Evolutionary conservation across 2,113 vertebrate genomes (phyloP), one percentile per base, ranked within the genome.

Genomic region (Gavialis gangeticus): DNA sequence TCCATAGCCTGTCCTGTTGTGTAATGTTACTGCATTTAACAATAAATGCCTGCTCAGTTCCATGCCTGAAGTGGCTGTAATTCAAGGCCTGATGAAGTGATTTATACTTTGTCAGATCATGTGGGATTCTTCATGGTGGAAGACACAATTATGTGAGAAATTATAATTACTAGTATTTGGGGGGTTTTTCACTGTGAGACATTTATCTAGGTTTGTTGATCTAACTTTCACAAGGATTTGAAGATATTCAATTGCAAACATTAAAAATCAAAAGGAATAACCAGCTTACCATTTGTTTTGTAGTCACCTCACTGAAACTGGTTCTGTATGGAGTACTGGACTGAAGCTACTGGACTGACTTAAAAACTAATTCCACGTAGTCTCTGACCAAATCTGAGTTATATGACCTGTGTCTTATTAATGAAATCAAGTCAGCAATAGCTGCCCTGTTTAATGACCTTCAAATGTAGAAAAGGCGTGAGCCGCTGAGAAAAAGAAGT

Each of bases 401-500:
- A 88, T 89, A 17, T 62, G 91, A 60, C 28, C 28, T 18, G 28
- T 30, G n/a, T 67, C 18, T 67, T 67, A 30, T 89, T 46, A 59
- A 34, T 79, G 63, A 30, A 58, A 21, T 83, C 17, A 75, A 75
- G 62, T 1, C 85, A 82, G 69, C 21, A 63, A 81, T 19, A 82
- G 9, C 86, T 90, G 88, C 75, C 88, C 55, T 57, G 19, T 89
- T 94, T 79, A 66, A 92, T 93, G 82, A 79, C 88, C 69, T 84
- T 87, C 82, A 91, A 88, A 89, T 60, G 64, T 84, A 79, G 59
- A 76, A 81, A 60, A 97, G 84, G 87, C 94, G 92, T 93, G 94
- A 97, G 62, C 94, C 80, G 92, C 12, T 89, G 93, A 96, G 94
- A 96, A 91, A 93, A 84, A 93, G 27, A 84, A 93, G 27, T 78